These are phyloP conservation scores for Apoda limacodes DNA, from an alignment of 2,888 invertebrate species.

Conservation along the genomic window DNA sequence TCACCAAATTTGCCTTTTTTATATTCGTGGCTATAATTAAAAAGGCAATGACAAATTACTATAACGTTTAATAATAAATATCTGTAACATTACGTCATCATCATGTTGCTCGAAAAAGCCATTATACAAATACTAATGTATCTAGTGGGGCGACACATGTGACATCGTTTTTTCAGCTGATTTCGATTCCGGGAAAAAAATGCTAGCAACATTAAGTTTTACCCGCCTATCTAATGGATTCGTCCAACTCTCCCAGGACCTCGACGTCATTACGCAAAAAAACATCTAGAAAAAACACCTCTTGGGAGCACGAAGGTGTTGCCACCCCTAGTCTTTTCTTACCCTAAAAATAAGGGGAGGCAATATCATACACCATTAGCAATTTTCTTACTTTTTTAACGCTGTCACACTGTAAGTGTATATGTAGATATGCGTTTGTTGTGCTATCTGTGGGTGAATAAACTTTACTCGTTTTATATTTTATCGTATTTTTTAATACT, in stretches of 20 bases:
- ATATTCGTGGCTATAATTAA: too few species aligned
- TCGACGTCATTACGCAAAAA: conserved; percentile 60
- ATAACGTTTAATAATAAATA: not conserved
- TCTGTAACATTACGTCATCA: conserved; percentile 21
- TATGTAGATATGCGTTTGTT: too few species aligned
- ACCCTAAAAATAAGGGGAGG: conserved; percentile 63
- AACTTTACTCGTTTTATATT: too few species aligned
- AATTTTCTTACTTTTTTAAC: conserved; percentile 69
- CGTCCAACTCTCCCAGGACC: conserved; percentile 65
- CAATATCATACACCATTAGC: conserved; percentile 73
- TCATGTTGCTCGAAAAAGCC: conserved; percentile 25
- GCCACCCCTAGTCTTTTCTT: conserved; percentile 62
- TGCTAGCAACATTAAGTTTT: conserved; percentile 53
- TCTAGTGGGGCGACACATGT: conserved; percentile 39
- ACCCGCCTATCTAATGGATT: conserved; percentile 68
- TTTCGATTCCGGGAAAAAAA: conserved; percentile 44
- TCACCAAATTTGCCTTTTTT: too few species aligned
- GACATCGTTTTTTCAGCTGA: conserved; percentile 40
- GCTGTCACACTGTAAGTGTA: conserved; percentile 58
- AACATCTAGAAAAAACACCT: conserved; percentile 54
- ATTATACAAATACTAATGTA: conserved; percentile 48
- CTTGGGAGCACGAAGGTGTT: conserved; percentile 64
- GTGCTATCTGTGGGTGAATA: conserved; percentile 4
- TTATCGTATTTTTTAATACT: too few species aligned
- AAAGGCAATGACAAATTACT: not conserved